These are phyloP conservation scores for Botia kubotai DNA, from an alignment of 2,797 vertebrate species.

Conservation along the genomic window DNA sequence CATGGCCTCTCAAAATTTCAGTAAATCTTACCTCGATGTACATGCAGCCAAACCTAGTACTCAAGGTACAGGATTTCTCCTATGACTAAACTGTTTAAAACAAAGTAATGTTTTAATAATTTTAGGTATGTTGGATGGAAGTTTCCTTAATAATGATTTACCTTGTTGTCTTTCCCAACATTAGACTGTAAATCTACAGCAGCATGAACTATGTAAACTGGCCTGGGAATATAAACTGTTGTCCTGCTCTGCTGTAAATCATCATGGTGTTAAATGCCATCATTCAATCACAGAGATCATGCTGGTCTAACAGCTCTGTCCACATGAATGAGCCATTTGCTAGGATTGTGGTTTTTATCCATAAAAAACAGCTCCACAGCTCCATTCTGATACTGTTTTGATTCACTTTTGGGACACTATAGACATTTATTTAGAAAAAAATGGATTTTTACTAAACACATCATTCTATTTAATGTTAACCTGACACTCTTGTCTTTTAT, in stretches of 20 bases:
- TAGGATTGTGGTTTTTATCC: constrained; percentile 20
- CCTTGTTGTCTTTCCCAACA: too few relatives aligned
- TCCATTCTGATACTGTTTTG: background rate
- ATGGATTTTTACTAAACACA: too few relatives aligned
- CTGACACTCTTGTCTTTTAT: too few relatives aligned
- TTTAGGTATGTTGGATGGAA: background rate
- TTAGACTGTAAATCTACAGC: background rate
- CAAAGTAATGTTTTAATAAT: background rate
- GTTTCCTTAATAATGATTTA: background rate
- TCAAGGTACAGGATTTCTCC: too few relatives aligned
- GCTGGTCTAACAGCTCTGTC: constrained; percentile 50
- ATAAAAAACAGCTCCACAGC: background rate
- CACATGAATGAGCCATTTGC: constrained; percentile 58
- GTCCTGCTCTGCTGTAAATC: constrained; percentile 23
- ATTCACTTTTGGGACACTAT: background rate
- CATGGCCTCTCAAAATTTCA: too few relatives aligned
- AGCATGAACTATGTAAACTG: constrained; percentile 8
- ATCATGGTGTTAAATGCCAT: constrained; percentile 2
- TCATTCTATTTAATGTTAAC: too few relatives aligned
- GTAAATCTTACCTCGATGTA: too few relatives aligned
- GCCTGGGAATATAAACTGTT: constrained; percentile 14
- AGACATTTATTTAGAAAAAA: background rate
- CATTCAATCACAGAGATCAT: constrained; percentile 30
- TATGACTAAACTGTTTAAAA: too few relatives aligned
- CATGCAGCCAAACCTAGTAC: too few relatives aligned